A percentile compares a stretch with the other conserved stretches of the same genome.
These are phyloP conservation scores for Drosophila tropicalis DNA, from an alignment of 1,140 invertebrate species.

Conservation along the genomic window DNA sequence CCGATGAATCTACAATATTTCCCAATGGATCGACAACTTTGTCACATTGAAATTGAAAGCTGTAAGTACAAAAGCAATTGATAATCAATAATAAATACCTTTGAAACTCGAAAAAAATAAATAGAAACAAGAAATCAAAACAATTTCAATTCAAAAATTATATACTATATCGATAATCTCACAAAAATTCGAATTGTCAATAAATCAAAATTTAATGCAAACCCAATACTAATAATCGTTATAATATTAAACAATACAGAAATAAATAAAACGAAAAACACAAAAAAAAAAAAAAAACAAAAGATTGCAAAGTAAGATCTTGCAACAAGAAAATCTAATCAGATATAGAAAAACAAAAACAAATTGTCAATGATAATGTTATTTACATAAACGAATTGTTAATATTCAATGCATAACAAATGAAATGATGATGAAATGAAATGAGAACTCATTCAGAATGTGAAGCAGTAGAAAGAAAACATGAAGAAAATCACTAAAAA, in stretches of 20 bases:
- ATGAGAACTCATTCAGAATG: conserved; percentile 77
- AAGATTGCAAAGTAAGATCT: conserved; percentile 13
- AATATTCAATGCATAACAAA: conserved; percentile 15
- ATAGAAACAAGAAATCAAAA: conserved; percentile 19
- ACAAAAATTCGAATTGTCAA: conserved; percentile 7
- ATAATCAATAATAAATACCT: conserved; percentile 36
- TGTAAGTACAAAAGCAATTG: conserved; percentile 90
- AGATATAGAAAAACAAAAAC: conserved; percentile 13
- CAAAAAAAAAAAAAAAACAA: conserved; percentile 29
- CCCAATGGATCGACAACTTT: conserved; percentile 98
- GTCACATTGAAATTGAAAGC: conserved; percentile 98
- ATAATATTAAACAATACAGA: conserved; percentile 5
- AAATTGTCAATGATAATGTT: conserved; percentile 45
- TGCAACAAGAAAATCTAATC: conserved; percentile 19
- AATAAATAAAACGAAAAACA: conserved; percentile 21
- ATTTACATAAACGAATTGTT: conserved; percentile 41
- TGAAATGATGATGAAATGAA: not conserved
- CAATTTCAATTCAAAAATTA: conserved; percentile 15
- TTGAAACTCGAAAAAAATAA: conserved; percentile 21
- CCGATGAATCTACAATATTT: conserved; percentile 99
- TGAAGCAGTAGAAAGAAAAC: conserved; percentile 48
- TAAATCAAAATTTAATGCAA: conserved; percentile 4
- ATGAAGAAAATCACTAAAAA: conserved; percentile 46
- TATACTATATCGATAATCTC: not conserved
- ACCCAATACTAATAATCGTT: not conserved